Evolutionary conservation across 2,113 vertebrate species (phyloP).

Genomic region (Phyllopteryx taeniolatus): DNA sequence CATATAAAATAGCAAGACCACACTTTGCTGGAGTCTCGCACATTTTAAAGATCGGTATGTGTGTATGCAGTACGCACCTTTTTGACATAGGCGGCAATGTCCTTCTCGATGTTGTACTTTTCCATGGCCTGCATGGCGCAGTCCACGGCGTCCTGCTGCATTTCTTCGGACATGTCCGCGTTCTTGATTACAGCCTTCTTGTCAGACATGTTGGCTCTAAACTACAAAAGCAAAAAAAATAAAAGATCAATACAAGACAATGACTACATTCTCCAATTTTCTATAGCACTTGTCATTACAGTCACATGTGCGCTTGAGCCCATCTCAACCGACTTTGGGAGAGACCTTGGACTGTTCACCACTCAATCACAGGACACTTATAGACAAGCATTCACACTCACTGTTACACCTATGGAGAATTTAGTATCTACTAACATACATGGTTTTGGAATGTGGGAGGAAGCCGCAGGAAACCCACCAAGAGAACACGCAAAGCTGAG

Average conservation of each 20-base stretch:
- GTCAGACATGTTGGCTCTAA: constrained; percentile 86
- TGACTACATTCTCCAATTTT: background rate
- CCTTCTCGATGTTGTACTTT: constrained; percentile 99
- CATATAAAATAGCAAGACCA: too few relatives aligned
- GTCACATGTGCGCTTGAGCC: too few relatives aligned
- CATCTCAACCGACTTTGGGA: too few relatives aligned
- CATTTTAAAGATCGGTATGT: background rate
- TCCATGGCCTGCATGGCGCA: constrained; percentile 98
- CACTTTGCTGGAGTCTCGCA: background rate
- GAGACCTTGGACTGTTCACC: too few relatives aligned
- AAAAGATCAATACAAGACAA: background rate
- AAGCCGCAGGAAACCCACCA: too few relatives aligned
- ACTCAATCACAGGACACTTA: too few relatives aligned
- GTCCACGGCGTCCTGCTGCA: constrained; percentile 98
- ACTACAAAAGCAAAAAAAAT: background rate
- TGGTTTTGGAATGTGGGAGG: too few relatives aligned
- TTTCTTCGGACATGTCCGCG: constrained; percentile 98
- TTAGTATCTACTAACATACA: too few relatives aligned
- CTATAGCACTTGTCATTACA: background rate
- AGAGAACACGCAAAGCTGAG: background rate
- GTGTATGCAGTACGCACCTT: constrained; percentile 76
- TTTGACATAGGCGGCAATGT: constrained; percentile 97
- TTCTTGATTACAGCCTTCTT: constrained; percentile 99
- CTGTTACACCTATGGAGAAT: too few relatives aligned
- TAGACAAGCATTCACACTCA: too few relatives aligned